Conservation (phyloP, 2,888 invertebrate genomes). For the Syrista parreyssii region DNA sequence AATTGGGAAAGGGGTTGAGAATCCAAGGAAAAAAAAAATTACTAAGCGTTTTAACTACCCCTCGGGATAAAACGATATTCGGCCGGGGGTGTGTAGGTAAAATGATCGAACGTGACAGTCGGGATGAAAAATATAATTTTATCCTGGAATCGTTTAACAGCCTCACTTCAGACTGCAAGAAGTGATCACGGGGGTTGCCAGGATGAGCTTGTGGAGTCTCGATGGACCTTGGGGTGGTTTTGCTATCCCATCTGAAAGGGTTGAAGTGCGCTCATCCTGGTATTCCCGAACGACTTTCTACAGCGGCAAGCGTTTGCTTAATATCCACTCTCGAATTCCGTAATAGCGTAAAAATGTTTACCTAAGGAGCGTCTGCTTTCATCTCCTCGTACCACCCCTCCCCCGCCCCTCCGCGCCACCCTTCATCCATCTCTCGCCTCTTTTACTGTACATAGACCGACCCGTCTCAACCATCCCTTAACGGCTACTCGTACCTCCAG, state of each 20-base stretch:
- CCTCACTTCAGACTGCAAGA: neutral
- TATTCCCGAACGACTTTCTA: slow-evolving; percentile 38
- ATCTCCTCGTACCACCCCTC: slow-evolving; percentile 17
- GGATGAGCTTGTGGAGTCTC: neutral
- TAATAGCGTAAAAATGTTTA: slow-evolving; percentile 63
- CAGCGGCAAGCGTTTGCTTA: slow-evolving; percentile 52
- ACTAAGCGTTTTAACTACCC: neutral
- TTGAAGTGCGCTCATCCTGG: slow-evolving; percentile 16
- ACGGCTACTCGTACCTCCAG: slow-evolving; percentile 10
- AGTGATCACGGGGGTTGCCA: neutral
- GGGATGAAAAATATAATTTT: neutral
- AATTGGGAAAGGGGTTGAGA: neutral
- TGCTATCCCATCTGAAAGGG: slow-evolving; percentile 1
- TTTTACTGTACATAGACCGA: slow-evolving; percentile 22
- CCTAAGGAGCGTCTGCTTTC: slow-evolving; percentile 42
- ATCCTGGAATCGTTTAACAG: neutral
- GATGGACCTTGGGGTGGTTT: neutral
- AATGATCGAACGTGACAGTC: neutral
- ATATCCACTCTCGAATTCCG: slow-evolving; percentile 56
- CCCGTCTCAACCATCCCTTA: slow-evolving; percentile 9
- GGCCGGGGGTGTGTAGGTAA: neutral
- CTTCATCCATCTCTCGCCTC: slow-evolving; percentile 12
- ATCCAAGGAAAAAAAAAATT: neutral
- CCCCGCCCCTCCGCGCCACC: slow-evolving; percentile 9
- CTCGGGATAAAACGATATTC: neutral